phyloP scores from a whole-genome alignment of 2,113 vertebrate species.

The Noctilio leporinus region DNA sequence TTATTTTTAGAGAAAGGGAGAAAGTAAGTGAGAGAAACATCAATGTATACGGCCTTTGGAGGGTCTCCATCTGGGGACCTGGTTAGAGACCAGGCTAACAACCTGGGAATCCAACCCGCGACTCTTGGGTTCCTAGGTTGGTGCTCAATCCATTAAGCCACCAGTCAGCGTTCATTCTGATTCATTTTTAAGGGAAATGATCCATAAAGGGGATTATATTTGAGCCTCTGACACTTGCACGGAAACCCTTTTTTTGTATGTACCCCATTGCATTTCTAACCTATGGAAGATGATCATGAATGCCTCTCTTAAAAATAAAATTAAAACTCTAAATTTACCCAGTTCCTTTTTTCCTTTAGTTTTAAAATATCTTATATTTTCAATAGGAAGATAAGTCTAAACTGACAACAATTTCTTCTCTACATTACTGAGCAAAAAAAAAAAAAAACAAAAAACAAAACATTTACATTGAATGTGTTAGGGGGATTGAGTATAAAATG shows the following conservation, averaged over 20 bases:
- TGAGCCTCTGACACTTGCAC: slow-evolving; percentile 21
- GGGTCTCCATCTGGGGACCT: too few species aligned
- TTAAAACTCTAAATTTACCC: slow-evolving; percentile 10
- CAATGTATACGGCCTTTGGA: too few species aligned
- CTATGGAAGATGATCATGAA: slow-evolving; percentile 1
- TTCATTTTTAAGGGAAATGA: slow-evolving; percentile 46
- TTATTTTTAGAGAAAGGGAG: too few species aligned
- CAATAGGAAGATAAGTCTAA: neutral
- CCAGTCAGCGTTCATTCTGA: too few species aligned
- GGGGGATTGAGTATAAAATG: neutral
- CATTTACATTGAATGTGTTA: neutral
- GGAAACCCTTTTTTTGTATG: slow-evolving; percentile 29
- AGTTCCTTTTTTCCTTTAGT: neutral
- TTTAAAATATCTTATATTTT: neutral
- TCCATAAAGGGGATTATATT: neutral
- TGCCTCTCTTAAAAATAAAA: slow-evolving; percentile 3
- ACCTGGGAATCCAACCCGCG: too few species aligned
- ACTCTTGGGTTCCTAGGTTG: too few species aligned
- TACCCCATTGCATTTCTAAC: neutral
- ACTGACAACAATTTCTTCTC: neutral
- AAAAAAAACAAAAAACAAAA: too few species aligned
- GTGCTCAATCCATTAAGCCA: too few species aligned
- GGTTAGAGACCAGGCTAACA: too few species aligned
- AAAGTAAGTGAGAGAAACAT: too few species aligned
- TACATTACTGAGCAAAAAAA: neutral